Evolutionary conservation across 2,888 invertebrate genomes (phyloP).

Genomic region (Tricholauxania praeusta): DNA sequence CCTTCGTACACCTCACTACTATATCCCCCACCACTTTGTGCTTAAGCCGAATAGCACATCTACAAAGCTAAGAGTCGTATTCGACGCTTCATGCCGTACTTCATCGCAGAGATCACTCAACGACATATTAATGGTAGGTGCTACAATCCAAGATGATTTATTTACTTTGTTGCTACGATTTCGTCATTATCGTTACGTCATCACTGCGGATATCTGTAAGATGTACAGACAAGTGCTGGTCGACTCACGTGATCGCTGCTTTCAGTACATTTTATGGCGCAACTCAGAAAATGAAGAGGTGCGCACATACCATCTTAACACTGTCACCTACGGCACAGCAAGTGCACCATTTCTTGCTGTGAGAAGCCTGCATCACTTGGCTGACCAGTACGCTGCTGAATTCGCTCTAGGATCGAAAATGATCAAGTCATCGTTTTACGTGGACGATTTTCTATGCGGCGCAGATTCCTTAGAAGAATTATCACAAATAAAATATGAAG

Average conservation of each 20-base stretch:
- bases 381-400: background rate
- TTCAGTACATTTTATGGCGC: too few species aligned
- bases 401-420: background rate
- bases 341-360: slow-evolving; percentile 1
- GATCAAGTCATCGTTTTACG: background rate
- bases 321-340: slow-evolving; percentile 1
- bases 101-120: slow-evolving; percentile 38
- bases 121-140: slow-evolving; percentile 42
- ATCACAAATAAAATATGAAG: background rate
- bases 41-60: slow-evolving; percentile 35
- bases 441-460: background rate
- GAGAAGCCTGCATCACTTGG: background rate
- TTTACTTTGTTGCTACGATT: slow-evolving; percentile 39
- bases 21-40: slow-evolving; percentile 44
- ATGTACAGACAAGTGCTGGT: slow-evolving; percentile 33
- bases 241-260: too few species aligned
- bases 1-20: slow-evolving; percentile 19
- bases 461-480: background rate
- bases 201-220: slow-evolving; percentile 43
- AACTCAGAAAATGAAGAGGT: background rate
- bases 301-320: too few species aligned
- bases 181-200: slow-evolving; percentile 38
- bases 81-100: slow-evolving; percentile 39
- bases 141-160: slow-evolving; percentile 42
- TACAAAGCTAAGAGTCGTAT: slow-evolving; percentile 42